phyloP scores from a whole-genome alignment of 2,113 vertebrate species.

The Forbesichthys papilliferus region DNA sequence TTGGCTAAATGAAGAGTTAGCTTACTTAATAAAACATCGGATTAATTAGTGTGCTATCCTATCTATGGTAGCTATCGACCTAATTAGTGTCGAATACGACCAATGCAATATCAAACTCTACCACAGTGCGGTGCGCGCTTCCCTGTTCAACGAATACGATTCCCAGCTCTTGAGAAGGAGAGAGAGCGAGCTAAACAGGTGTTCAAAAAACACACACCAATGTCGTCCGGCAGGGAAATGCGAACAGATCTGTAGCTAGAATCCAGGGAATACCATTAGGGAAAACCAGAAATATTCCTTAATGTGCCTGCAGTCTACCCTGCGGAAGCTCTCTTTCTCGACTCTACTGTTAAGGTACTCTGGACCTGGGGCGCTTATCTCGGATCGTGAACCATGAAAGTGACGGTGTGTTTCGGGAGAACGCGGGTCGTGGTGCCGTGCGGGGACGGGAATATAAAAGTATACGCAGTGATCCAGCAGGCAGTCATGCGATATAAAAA shows the following conservation, averaged over 20 bases:
- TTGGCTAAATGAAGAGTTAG: no score
- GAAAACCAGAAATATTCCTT: background rate
- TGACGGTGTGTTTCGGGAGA: constrained; percentile 91
- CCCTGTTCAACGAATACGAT: no score
- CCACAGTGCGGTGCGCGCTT: no score
- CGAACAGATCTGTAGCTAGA: background rate
- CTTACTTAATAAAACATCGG: no score
- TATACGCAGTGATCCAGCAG: constrained; percentile 88
- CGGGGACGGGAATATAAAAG: constrained; percentile 88
- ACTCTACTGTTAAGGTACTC: background rate
- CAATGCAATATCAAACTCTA: no score
- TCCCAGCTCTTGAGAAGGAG: no score
- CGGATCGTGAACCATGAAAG: constrained; percentile 73
- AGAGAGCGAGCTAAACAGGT: background rate
- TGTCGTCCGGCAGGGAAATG: background rate
- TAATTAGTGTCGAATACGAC: no score
- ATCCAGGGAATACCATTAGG: background rate
- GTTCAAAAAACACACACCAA: background rate
- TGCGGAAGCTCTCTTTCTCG: background rate
- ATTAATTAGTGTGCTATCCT: no score
- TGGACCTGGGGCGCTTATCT: background rate
- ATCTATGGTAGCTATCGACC: no score
- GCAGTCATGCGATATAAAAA: constrained; percentile 92
- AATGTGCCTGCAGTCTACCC: no score
- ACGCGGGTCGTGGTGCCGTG: constrained; percentile 96